These are phyloP conservation scores for Trematomus bernacchii DNA, from an alignment of 2,797 vertebrate species.

Conservation along the genomic window DNA sequence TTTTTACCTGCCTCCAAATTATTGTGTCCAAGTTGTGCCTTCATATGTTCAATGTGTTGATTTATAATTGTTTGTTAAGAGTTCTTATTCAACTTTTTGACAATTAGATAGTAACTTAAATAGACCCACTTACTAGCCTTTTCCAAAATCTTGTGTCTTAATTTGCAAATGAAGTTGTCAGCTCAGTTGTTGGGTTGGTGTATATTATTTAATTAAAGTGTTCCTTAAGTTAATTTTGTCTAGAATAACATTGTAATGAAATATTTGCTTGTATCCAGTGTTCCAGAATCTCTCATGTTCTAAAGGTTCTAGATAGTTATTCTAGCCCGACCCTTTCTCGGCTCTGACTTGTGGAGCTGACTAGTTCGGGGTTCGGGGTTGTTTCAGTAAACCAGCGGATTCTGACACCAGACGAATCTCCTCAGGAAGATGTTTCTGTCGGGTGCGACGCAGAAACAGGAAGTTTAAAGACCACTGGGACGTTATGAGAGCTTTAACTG, in stretches of 20 bases:
- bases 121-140: background rate
- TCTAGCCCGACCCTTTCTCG: background rate
- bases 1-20: background rate
- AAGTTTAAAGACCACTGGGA: conserved; percentile 4
- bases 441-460: background rate
- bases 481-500: background rate
- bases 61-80: background rate
- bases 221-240: background rate
- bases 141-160: background rate
- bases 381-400: conserved; percentile 13
- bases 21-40: background rate
- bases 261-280: background rate
- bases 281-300: background rate
- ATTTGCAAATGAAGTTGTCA: background rate
- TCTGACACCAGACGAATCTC: conserved; percentile 11
- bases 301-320: background rate
- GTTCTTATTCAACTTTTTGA: background rate
- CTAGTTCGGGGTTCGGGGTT: background rate
- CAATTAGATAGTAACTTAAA: background rate
- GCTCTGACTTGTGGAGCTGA: background rate
- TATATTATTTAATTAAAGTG: background rate
- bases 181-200: background rate
- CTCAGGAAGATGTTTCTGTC: conserved; percentile 2
- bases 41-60: background rate
- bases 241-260: background rate